Percentiles rank a stretch among this genome's conserved stretches.
Evolutionary conservation across 2,888 invertebrate genomes (phyloP).

Genomic region (Drepanosiphum platanoidis): DNA sequence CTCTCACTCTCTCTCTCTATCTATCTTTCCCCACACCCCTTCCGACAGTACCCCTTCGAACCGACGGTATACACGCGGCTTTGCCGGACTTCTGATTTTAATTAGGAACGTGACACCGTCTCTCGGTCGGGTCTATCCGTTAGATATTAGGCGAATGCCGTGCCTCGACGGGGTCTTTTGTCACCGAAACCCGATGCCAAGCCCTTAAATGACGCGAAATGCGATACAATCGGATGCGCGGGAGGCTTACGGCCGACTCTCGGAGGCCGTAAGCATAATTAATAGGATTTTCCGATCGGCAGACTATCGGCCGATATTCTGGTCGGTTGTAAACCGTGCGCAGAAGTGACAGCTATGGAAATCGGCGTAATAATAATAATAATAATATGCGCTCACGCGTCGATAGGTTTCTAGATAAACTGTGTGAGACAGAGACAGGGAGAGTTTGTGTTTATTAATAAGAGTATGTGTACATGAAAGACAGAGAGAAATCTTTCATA

Average conservation of each 20-base stretch:
- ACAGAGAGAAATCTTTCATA: too few species aligned
- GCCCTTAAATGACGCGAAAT: slow-evolving; percentile 22
- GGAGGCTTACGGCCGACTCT: neutral
- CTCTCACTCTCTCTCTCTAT: too few species aligned
- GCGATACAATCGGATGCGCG: slow-evolving; percentile 36
- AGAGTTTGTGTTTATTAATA: too few species aligned
- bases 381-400: neutral
- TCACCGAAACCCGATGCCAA: slow-evolving; percentile 24
- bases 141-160: neutral
- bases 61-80: neutral
- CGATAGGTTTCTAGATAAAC: neutral
- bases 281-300: slow-evolving; percentile 43
- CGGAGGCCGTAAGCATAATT: slow-evolving; percentile 3
- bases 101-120: slow-evolving; percentile 57
- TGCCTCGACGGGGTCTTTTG: slow-evolving; percentile 16
- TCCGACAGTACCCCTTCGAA: neutral
- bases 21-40: neutral
- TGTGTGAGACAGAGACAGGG: too few species aligned
- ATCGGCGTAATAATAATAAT: neutral
- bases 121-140: neutral
- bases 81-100: slow-evolving; percentile 55
- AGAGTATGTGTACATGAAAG: too few species aligned
- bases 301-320: neutral
- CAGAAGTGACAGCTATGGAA: neutral
- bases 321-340: neutral